A percentile compares a stretch with the other conserved stretches of the same genome.
Conservation (phyloP, 1,140 invertebrate genomes). For the Camponotus pennsylvanicus region DNA sequence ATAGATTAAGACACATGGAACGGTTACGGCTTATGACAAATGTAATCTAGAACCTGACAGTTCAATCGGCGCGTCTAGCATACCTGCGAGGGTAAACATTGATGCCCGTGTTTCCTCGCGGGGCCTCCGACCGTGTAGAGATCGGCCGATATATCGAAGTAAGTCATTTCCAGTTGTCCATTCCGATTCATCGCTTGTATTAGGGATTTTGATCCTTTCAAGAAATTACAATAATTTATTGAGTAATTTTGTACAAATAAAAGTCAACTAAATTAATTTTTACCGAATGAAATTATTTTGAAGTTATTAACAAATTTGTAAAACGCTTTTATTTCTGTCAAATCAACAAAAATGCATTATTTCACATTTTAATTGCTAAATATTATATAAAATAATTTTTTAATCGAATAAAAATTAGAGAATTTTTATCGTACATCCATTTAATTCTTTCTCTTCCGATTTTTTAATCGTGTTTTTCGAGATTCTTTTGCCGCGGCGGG, state of each 20-base stretch:
- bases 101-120: conserved; percentile 46
- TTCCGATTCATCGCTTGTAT: conserved; percentile 52
- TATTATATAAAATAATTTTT: not conserved
- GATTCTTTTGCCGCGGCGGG: not conserved
- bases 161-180: conserved; percentile 39
- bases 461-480: conserved; percentile 1
- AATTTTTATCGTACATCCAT: not conserved
- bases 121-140: conserved; percentile 58
- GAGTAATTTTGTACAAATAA: not conserved
- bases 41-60: conserved; percentile 77
- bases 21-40: conserved; percentile 78
- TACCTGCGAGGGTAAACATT: conserved; percentile 60
- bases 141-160: conserved; percentile 65
- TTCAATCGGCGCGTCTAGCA: conserved; percentile 70
- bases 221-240: conserved; percentile 11
- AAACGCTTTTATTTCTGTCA: not conserved
- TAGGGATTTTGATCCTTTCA: conserved; percentile 1
- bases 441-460: not conserved
- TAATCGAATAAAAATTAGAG: conserved; percentile 23
- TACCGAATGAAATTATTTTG: not conserved
- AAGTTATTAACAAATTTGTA: no score
- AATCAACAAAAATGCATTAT: not conserved
- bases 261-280: not conserved
- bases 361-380: not conserved
- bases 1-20: conserved; percentile 68